Conservation (phyloP, 2,888 invertebrate genomes). For the Gasteruption jaculator region DNA sequence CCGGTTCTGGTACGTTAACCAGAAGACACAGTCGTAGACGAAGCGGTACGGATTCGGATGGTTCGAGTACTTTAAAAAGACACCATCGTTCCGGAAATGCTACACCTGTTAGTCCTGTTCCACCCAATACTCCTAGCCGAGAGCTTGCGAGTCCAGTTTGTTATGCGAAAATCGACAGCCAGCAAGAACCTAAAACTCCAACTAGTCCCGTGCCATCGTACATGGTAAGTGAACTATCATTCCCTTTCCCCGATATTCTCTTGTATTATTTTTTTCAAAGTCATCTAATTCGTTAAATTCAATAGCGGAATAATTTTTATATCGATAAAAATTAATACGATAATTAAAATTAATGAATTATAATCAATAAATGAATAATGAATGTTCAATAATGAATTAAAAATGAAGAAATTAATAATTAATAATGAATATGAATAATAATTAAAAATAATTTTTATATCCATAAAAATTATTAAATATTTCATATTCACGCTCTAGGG, state of each 20-base stretch:
- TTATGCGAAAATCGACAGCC: conserved; percentile 37
- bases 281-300: too few relatives aligned
- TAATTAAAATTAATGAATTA: too few relatives aligned
- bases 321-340: too few relatives aligned
- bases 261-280: not conserved
- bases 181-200: conserved; percentile 45
- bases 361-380: too few relatives aligned
- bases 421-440: too few relatives aligned
- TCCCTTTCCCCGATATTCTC: too few relatives aligned
- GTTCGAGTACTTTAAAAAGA: conserved; percentile 47
- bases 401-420: too few relatives aligned
- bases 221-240: conserved; percentile 40
- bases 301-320: too few relatives aligned
- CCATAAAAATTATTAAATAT: too few relatives aligned
- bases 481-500: too few relatives aligned
- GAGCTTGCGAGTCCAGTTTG: conserved; percentile 53
- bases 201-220: conserved; percentile 45
- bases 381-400: too few relatives aligned
- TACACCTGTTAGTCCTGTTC: conserved; percentile 51
- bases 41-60: conserved; percentile 54
- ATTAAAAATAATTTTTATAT: too few relatives aligned
- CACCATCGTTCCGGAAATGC: conserved; percentile 53
- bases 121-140: conserved; percentile 53
- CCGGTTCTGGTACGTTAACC: conserved; percentile 55
- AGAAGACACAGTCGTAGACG: conserved; percentile 59